A percentile compares a stretch with the other conserved stretches of the same genome.
Evolutionary conservation across 92 coral and sea anemone genomes (phyloP).

Genomic region (Blastomussa wellsi): DNA sequence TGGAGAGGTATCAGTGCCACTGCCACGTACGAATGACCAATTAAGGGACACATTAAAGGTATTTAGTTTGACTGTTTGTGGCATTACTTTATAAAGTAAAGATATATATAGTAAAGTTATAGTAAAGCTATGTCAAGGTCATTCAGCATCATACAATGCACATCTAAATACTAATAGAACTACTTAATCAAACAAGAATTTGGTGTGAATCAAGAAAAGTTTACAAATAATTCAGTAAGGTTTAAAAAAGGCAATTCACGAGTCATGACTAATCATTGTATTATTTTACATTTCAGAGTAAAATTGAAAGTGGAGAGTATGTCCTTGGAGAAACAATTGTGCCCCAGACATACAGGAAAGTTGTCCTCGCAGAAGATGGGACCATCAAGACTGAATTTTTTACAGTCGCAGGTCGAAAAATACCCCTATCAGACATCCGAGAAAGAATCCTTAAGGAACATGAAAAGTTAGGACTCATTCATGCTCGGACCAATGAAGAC

Average conservation of each 20-base stretch:
- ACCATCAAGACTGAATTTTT: constrained; percentile 33
- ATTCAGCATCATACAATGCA: too few species aligned
- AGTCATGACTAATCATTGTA: not conserved
- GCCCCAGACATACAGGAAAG: constrained; percentile 31
- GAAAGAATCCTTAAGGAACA: constrained; percentile 29
- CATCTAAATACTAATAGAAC: too few species aligned
- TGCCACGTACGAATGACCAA: constrained; percentile 48
- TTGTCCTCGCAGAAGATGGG: constrained; percentile 14
- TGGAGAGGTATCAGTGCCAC: constrained; percentile 37
- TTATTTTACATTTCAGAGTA: constrained; percentile 24
- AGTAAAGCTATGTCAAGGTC: too few species aligned
- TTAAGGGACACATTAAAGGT: constrained; percentile 42
- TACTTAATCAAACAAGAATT: too few species aligned
- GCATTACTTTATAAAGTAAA: not conserved
- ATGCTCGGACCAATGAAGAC: constrained; percentile 25
- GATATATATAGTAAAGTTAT: too few species aligned
- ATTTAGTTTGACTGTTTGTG: not conserved
- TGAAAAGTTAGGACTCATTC: too few species aligned
- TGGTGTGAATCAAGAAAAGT: not conserved
- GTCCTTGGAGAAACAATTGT: constrained; percentile 44
- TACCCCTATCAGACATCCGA: constrained; percentile 39
- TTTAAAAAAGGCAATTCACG: not conserved
- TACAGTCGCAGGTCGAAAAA: constrained; percentile 34
- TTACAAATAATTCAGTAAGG: not conserved
- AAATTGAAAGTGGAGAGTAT: constrained; percentile 52